Conservation (phyloP, 2,797 vertebrate species). For the Agapornis canus region DNA sequence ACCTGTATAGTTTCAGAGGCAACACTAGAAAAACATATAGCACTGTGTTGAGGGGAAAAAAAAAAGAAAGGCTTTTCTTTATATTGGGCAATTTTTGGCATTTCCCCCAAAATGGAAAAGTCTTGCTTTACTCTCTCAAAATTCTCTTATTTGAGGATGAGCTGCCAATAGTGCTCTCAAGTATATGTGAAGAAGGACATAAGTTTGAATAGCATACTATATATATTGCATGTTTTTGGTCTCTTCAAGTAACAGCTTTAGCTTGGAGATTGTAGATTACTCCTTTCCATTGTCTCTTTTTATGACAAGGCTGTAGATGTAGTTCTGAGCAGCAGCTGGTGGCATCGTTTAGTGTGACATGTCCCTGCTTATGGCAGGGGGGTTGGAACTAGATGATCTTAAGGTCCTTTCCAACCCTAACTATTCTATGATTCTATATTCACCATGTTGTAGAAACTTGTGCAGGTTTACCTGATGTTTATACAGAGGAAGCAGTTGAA, state of each 20-base stretch:
- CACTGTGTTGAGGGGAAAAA: not conserved
- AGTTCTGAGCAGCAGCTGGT: not conserved
- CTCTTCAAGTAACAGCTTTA: not conserved
- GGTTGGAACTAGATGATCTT: too few species aligned
- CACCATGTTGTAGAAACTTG: not conserved
- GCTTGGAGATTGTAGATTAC: not conserved
- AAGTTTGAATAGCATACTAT: not conserved
- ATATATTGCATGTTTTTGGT: not conserved
- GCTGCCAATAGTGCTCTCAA: not conserved
- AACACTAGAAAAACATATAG: not conserved
- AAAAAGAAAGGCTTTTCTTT: not conserved
- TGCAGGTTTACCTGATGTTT: not conserved
- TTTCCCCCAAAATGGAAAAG: not conserved
- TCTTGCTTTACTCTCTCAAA: not conserved
- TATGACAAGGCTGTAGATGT: not conserved
- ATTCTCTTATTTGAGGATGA: not conserved
- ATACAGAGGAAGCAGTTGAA: not conserved
- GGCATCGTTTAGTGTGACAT: too few species aligned
- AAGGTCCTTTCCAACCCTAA: too few species aligned
- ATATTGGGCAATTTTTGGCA: not conserved
- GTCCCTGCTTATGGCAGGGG: too few species aligned
- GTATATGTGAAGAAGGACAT: not conserved
- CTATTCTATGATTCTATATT: not conserved
- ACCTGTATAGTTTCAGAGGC: not conserved
- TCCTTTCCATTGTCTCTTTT: not conserved